Evolutionary conservation across 2,797 vertebrate species (phyloP).

Genomic region (Phyllotis vaccarum): DNA sequence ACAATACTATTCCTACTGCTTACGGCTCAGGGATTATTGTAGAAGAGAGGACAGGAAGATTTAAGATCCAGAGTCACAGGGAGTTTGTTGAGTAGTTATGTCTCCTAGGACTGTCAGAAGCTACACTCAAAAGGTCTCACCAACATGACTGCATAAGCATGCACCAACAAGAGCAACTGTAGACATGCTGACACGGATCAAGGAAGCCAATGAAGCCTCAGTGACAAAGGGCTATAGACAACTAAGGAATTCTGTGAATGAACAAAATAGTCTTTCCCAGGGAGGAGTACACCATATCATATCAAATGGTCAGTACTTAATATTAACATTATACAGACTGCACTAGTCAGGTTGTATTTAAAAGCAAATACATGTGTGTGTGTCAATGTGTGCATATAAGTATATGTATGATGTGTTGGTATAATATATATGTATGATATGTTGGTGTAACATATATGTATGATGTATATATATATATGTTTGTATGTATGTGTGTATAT

Average conservation of each 20-base stretch:
- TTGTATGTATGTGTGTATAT: background rate
- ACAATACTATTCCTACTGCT: background rate
- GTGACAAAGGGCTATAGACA: background rate
- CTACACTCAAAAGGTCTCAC: too few species aligned
- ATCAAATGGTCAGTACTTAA: background rate
- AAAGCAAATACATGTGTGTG: background rate
- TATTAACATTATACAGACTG: background rate
- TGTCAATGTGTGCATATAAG: background rate
- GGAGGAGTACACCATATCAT: background rate
- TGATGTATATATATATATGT: background rate
- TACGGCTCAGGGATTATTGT: background rate
- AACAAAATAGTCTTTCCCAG: background rate
- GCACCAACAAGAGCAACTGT: background rate
- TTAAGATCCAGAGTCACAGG: too few species aligned
- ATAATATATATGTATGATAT: background rate
- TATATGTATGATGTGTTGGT: too few species aligned
- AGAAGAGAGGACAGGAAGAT: background rate
- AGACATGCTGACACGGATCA: background rate
- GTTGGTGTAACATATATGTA: too few species aligned
- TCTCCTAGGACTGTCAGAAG: too few species aligned
- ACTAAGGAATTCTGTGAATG: too few species aligned
- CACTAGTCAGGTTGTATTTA: background rate
- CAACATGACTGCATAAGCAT: background rate
- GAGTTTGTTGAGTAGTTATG: too few species aligned
- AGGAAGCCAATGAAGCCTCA: background rate